Evolutionary conservation across 2,797 vertebrate species (phyloP).

Genomic region (Hyperoplus lanceolatus): DNA sequence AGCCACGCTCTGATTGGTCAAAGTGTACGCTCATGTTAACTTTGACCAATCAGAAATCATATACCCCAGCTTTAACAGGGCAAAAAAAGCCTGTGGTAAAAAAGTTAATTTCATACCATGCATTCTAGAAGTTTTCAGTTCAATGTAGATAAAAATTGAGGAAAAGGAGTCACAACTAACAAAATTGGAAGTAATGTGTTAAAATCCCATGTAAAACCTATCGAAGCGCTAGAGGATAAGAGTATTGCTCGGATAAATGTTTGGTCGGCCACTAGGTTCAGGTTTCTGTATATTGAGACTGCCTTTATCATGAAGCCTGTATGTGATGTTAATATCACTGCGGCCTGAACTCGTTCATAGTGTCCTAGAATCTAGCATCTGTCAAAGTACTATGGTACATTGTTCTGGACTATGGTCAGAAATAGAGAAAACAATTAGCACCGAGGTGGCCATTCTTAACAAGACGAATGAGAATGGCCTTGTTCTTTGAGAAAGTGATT

Average conservation of each 20-base stretch:
- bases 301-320: conserved; percentile 29
- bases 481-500: conserved; percentile 38
- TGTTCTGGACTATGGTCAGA: conserved; percentile 38
- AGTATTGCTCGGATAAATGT: conserved; percentile 17
- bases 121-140: background rate
- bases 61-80: no score
- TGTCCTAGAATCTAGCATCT: conserved; percentile 46
- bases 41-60: no score
- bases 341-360: conserved; percentile 10
- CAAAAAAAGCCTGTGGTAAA: no score
- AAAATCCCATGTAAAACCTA: conserved; percentile 15
- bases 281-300: conserved; percentile 6
- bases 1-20: no score
- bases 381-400: conserved; percentile 15
- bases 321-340: background rate
- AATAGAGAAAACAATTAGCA: conserved; percentile 70
- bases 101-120: no score
- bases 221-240: conserved; percentile 5
- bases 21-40: no score
- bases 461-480: conserved; percentile 50
- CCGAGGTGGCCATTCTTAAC: conserved; percentile 55
- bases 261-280: background rate
- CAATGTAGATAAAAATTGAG: conserved; percentile 10
- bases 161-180: conserved; percentile 16
- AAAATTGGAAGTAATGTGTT: conserved; percentile 32